Conservation (phyloP, 1,140 invertebrate genomes). For the Batillaria attramentaria region DNA sequence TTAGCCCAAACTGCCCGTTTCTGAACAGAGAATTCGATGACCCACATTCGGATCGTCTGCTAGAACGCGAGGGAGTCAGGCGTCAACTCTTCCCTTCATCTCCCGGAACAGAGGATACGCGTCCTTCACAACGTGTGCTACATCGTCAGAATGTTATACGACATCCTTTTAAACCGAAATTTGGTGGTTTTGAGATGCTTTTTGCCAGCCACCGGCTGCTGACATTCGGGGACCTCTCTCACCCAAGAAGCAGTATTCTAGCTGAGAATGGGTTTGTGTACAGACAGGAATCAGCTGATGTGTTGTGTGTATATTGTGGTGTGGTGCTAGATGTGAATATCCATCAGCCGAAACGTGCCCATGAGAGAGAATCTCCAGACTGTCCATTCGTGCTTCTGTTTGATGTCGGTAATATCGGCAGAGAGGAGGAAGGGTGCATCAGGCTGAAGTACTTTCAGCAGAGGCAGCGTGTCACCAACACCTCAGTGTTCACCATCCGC, state of each 20-base stretch:
- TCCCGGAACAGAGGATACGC: not conserved
- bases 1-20: slow-evolving; percentile 2
- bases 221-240: not conserved
- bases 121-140: no score
- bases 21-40: not conserved
- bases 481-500: not conserved
- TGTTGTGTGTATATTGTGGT: not conserved
- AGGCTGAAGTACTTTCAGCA: not conserved
- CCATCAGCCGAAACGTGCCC: not conserved
- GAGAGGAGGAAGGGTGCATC: not conserved
- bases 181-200: not conserved
- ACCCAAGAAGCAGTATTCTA: not conserved
- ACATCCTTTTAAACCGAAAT: not conserved
- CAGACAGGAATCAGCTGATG: not conserved
- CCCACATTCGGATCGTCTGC: not conserved
- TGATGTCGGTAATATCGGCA: not conserved
- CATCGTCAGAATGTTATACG: not conserved
- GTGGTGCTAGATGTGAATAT: not conserved
- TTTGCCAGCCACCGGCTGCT: not conserved
- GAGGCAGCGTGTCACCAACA: not conserved
- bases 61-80: not conserved
- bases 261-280: not conserved
- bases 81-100: not conserved
- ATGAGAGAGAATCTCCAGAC: not conserved
- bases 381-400: not conserved